Evolutionary conservation across 2,113 vertebrate species (phyloP), one percentile per base, ranked within the genome.

Genomic region (Calidris pugnax): DNA sequence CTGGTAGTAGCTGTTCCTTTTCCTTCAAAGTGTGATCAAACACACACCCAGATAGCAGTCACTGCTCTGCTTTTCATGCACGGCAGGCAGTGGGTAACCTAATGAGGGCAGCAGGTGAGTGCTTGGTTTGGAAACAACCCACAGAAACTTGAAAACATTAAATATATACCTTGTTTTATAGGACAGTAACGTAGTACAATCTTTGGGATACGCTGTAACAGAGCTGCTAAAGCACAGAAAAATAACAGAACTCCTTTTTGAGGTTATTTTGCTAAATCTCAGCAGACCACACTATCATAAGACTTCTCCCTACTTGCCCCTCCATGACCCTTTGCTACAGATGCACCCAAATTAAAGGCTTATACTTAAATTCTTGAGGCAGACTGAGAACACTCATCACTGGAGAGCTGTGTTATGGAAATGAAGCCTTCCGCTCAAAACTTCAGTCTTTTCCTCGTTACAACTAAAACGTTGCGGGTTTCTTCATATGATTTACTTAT

Each of bases 31-130:
- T 14, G 7, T 7, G 24, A 73, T 60, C 48, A 74, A 21, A 4
- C 5, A 21, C 0, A 0, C 13, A 9, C 2, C 51, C 4, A 59
- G 64, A 32, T 3, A 68, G 8, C 20, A 79, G 32, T 12, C 19
- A 16, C 35, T 33, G 48, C 56, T 55, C 33, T 39, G 28, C 2
- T 79, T 66, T n/a, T 43, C 51, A n/a, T 3, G 8, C 55, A 28
- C 51, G 41, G 28, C 13, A 39, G 30, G 23, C 12, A 72, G 19
- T 3, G 47, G 60, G 27, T 2, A 33, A 27, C 32, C 8, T 8
- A 7, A 8, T 17, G 32, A 76, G 37, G 20, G 11, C 22, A 37
- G n/a, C 27, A 56, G 41, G 39, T 14, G 10, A 50, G 30, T 3
- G 7, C 37, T n/a, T 39, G 27, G 12, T 3, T 41, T 50, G 50